A percentile compares a stretch with the other conserved stretches of the same genome.
Evolutionary conservation across 2,113 vertebrate genomes (phyloP).

Genomic region (human): DNA sequence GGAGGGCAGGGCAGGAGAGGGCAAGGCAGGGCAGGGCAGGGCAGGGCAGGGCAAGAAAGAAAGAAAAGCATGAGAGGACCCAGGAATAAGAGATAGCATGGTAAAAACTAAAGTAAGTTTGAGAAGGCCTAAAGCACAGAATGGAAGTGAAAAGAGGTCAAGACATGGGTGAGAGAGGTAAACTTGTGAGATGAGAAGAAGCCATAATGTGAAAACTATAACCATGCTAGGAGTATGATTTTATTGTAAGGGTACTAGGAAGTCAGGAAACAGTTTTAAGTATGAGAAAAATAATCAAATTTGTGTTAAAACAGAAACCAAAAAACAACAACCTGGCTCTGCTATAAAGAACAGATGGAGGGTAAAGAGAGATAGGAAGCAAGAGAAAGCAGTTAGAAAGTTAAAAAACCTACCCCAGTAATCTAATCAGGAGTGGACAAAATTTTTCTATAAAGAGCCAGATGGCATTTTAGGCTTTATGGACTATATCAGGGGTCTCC

Average conservation of each 20-base stretch:
- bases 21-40: too few species aligned
- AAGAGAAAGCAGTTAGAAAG: not conserved
- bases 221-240: not conserved
- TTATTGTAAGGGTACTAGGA: not conserved
- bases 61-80: not conserved
- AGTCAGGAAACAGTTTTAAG: not conserved
- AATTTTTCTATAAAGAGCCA: not conserved
- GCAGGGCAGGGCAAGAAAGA: too few species aligned
- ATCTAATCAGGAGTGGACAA: not conserved
- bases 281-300: not conserved
- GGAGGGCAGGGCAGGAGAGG: too few species aligned
- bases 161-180: not conserved
- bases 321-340: not conserved
- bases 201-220: not conserved
- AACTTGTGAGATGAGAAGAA: not conserved
- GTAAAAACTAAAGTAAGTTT: not conserved
- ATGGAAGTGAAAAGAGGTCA: not conserved
- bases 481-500: not conserved
- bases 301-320: not conserved
- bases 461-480: too few species aligned
- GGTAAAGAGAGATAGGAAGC: not conserved
- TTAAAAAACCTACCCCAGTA: not conserved
- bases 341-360: not conserved
- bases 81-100: not conserved
- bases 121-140: not conserved